Conservation (phyloP, 2,113 vertebrate genomes). For the Lasiurus cinereus region DNA sequence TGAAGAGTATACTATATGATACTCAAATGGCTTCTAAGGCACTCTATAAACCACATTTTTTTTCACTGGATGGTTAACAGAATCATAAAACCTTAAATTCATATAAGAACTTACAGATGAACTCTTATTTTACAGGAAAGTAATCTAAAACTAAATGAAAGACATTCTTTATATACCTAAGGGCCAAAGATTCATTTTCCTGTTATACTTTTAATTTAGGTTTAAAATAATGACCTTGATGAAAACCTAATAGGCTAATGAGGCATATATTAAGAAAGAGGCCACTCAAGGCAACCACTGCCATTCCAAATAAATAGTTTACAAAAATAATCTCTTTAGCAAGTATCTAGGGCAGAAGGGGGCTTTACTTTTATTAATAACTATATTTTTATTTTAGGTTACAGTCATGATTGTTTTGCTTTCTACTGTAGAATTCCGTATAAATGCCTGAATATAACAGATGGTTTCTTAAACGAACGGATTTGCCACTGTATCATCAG, state of each 20-base stretch:
- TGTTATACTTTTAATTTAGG: constrained; percentile 3
- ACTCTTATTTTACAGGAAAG: constrained; percentile 12
- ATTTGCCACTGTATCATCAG: constrained; percentile 76
- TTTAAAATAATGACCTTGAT: constrained; percentile 50
- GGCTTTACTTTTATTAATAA: constrained; percentile 52
- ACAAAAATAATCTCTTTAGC: constrained; percentile 28
- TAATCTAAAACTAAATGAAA: neutral
- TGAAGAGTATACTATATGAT: neutral
- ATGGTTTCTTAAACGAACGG: constrained; percentile 71
- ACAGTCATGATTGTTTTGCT: constrained; percentile 36
- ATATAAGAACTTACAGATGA: neutral
- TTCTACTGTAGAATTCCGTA: neutral
- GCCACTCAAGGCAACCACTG: neutral
- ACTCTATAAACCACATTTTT: neutral
- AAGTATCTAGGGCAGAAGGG: constrained; percentile 41
- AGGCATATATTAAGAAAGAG: constrained; percentile 16
- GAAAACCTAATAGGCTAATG: neutral
- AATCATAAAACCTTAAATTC: neutral
- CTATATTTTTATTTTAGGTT: constrained; percentile 49
- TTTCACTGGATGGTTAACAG: neutral
- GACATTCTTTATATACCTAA: neutral
- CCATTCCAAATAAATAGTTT: constrained; percentile 43
- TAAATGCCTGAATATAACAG: constrained; percentile 69
- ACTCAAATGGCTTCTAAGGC: neutral
- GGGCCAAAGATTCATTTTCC: neutral